Percentiles rank a stretch among this genome's conserved stretches.
Evolutionary conservation across 2,797 vertebrate genomes (phyloP).

Genomic region (Notoglanidium macrostoma): DNA sequence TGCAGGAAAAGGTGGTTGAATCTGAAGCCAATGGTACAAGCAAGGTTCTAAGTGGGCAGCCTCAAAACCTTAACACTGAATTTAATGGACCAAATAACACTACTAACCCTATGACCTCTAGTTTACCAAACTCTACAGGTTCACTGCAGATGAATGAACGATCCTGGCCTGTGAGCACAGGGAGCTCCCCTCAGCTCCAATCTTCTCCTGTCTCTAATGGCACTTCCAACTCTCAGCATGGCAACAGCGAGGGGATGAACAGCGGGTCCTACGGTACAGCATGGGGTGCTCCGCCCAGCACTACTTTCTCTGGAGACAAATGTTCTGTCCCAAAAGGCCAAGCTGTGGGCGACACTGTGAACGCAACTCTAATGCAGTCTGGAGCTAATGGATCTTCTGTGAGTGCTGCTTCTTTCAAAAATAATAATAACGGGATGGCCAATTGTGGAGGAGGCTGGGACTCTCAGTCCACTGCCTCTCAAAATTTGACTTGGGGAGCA

Average conservation of each 20-base stretch:
- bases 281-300: conserved; percentile 82
- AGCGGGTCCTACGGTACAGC: conserved; percentile 88
- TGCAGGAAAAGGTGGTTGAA: conserved; percentile 86
- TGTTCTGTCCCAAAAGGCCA: conserved; percentile 81
- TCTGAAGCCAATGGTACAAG: conserved; percentile 90
- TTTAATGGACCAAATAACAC: conserved; percentile 99
- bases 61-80: conserved; percentile 96
- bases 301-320: conserved; percentile 90
- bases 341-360: conserved; percentile 98
- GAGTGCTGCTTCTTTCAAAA: conserved; percentile 86
- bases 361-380: conserved; percentile 92
- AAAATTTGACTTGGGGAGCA: conserved; percentile 73
- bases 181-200: conserved; percentile 82
- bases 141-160: conserved; percentile 85
- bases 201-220: conserved; percentile 84
- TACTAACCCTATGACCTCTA: conserved; percentile 98
- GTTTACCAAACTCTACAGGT: conserved; percentile 97
- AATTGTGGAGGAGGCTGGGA: conserved; percentile 86
- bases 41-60: conserved; percentile 91
- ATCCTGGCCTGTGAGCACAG: conserved; percentile 88
- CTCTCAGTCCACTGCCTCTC: conserved; percentile 78
- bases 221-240: conserved; percentile 81
- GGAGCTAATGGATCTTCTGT: conserved; percentile 77
- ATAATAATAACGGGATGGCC: conserved; percentile 82
- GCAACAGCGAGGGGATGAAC: conserved; percentile 84